A percentile compares a stretch with the other conserved stretches of the same genome.
Conservation (phyloP, 2,113 vertebrate genomes). For the Thinocorus orbignyianus region DNA sequence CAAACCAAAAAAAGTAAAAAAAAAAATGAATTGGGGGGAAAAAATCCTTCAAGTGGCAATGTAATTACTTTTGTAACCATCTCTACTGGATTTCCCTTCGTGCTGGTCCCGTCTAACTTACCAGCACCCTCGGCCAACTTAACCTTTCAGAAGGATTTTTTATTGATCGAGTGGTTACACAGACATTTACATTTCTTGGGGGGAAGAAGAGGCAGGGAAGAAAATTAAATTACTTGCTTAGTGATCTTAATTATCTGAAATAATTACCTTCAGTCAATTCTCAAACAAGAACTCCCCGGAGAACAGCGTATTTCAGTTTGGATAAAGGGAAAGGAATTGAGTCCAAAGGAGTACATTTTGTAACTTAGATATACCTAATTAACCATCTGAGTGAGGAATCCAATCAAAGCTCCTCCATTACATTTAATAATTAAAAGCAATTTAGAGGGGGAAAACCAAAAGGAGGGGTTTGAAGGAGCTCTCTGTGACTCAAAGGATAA, state of each 20-base stretch:
- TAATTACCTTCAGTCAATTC: conserved; percentile 78
- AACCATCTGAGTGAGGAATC: conserved; percentile 72
- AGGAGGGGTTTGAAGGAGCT: not conserved
- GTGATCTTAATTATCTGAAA: conserved; percentile 80
- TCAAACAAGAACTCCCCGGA: conserved; percentile 70
- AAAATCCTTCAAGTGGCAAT: not conserved
- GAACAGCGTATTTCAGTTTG: conserved; percentile 65
- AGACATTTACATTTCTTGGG: conserved; percentile 69
- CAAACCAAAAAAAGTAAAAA: not conserved
- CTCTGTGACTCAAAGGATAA: not conserved
- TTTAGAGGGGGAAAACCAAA: not conserved
- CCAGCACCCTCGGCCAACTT: conserved; percentile 35
- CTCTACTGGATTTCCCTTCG: conserved; percentile 46
- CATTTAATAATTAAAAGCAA: conserved; percentile 70
- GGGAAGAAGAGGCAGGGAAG: conserved; percentile 40
- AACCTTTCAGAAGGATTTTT: conserved; percentile 69
- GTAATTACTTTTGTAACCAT: conserved; percentile 42
- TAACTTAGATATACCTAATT: conserved; percentile 75
- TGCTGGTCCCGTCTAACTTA: conserved; percentile 27
- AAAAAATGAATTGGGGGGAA: not conserved
- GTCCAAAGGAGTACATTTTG: conserved; percentile 64
- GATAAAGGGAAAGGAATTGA: conserved; percentile 32
- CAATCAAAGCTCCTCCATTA: conserved; percentile 63
- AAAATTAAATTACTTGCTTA: conserved; percentile 78
- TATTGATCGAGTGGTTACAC: conserved; percentile 53